Conservation (phyloP, 2,113 vertebrate genomes). For the Petroica traversi region DNA sequence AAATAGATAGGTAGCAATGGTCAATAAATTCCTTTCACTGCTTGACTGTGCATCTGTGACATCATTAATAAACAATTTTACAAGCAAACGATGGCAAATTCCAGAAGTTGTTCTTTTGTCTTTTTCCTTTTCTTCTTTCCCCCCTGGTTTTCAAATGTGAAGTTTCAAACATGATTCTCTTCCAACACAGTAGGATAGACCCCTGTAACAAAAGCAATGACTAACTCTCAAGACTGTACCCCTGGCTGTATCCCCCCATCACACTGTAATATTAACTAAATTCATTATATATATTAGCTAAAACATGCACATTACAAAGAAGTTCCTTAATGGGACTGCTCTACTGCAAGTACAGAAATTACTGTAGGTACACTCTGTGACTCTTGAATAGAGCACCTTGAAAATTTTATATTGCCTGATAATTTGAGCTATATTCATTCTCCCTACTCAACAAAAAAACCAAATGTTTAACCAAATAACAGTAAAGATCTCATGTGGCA, state of each 20-base stretch:
- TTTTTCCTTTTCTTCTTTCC: neutral
- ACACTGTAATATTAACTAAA: neutral
- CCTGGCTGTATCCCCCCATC: neutral
- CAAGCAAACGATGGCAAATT: neutral
- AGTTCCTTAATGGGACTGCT: neutral
- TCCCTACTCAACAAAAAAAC: neutral
- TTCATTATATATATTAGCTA: too few species aligned
- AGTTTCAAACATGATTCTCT: neutral
- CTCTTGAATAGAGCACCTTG: neutral
- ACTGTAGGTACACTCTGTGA: neutral
- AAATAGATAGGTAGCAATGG: neutral
- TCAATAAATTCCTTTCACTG: conserved; percentile 21
- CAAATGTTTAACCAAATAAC: neutral
- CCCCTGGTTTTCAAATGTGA: neutral
- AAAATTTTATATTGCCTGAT: neutral
- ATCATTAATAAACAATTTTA: neutral
- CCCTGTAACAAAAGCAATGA: neutral
- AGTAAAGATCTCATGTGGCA: neutral
- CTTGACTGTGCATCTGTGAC: neutral
- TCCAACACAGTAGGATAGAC: neutral
- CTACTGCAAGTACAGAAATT: neutral
- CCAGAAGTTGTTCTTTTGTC: neutral
- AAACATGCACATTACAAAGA: neutral
- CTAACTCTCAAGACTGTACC: neutral
- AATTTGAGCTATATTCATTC: neutral